Conservation (phyloP, 2,113 vertebrate species). For the Myxocyprinus asiaticus region DNA sequence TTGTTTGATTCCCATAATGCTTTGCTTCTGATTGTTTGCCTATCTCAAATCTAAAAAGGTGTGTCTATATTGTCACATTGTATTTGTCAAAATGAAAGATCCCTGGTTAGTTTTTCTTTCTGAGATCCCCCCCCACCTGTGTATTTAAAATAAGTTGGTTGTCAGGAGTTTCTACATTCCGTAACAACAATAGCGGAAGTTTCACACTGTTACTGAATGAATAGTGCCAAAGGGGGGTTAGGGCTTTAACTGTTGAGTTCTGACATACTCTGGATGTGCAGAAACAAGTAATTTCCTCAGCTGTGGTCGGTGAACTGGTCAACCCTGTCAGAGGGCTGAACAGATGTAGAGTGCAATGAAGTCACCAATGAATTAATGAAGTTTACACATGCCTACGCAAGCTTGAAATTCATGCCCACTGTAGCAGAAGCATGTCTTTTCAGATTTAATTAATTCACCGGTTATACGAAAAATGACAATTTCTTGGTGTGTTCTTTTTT, state of each 20-base stretch:
- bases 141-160: conserved; percentile 22
- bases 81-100: too few relatives aligned
- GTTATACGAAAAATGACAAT: too few relatives aligned
- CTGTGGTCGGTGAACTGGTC: conserved; percentile 43
- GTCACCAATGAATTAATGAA: background rate
- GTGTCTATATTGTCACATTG: too few relatives aligned
- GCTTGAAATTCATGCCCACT: conserved; percentile 22
- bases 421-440: conserved; percentile 26
- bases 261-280: background rate
- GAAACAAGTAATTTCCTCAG: background rate
- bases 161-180: conserved; percentile 52
- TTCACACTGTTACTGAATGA: conserved; percentile 10
- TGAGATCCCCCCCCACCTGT: background rate
- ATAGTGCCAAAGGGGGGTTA: background rate
- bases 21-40: too few relatives aligned
- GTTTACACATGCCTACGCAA: conserved; percentile 13
- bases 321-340: conserved; percentile 26
- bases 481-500: too few relatives aligned
- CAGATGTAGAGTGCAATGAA: background rate
- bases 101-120: too few relatives aligned
- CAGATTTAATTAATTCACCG: conserved; percentile 48
- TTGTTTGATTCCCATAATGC: too few relatives aligned
- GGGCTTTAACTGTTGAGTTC: conserved; percentile 24
- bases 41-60: too few relatives aligned
- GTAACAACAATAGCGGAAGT: conserved; percentile 43